Evolutionary conservation across 1,140 invertebrate genomes (phyloP).

Genomic region (Nephotettix cincticeps): DNA sequence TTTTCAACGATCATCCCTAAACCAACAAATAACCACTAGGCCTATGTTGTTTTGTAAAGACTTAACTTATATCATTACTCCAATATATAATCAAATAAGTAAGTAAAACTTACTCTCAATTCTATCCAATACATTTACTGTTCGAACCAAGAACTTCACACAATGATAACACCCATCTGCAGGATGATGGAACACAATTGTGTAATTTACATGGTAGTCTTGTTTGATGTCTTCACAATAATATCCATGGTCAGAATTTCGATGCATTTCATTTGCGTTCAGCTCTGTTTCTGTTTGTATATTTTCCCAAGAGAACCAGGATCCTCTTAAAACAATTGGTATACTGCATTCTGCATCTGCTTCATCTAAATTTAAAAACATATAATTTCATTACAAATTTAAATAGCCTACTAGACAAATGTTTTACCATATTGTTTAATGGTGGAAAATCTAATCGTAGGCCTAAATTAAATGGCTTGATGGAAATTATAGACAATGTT

Average conservation of each 20-base stretch:
- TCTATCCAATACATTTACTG: conserved; percentile 88
- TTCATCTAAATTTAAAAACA: conserved; percentile 15
- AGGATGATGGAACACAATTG: conserved; percentile 71
- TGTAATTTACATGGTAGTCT: conserved; percentile 80
- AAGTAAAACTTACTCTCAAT: conserved; percentile 65
- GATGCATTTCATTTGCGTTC: conserved; percentile 71
- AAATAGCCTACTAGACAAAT: too few relatives aligned
- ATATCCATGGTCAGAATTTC: conserved; percentile 53
- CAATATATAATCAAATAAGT: neutral
- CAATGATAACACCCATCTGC: conserved; percentile 73
- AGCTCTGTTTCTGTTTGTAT: conserved; percentile 79
- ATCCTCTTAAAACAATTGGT: conserved; percentile 73
- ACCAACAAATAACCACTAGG: neutral
- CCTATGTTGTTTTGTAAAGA: neutral
- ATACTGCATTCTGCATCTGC: conserved; percentile 52
- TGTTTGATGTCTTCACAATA: conserved; percentile 67
- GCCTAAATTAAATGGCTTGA: too few relatives aligned
- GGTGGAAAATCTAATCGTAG: too few relatives aligned
- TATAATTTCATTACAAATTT: too few relatives aligned
- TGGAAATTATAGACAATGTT: too few relatives aligned
- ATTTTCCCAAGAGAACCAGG: conserved; percentile 91
- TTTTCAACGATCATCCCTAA: too few relatives aligned
- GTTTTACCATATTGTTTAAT: too few relatives aligned
- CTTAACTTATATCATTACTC: neutral
- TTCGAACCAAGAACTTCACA: conserved; percentile 80